A percentile compares a stretch with the other conserved stretches of the same genome.
Conservation (phyloP, 2,797 vertebrate species). For the Enteromius afrohamiltoni region DNA sequence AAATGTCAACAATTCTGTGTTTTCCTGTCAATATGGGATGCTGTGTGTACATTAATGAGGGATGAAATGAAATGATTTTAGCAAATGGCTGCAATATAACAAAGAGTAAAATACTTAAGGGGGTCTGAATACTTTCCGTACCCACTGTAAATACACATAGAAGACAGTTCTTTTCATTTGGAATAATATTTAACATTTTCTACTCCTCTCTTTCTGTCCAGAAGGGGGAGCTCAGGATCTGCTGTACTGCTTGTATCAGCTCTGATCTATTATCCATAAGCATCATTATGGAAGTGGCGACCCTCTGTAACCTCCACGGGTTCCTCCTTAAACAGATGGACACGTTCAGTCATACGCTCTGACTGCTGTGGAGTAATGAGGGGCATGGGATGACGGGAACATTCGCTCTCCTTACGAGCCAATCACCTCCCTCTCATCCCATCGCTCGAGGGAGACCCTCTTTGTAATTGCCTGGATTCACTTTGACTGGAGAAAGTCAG, state of each 20-base stretch:
- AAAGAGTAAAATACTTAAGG: no score
- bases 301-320: slow-evolving; percentile 54
- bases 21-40: no score
- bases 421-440: slow-evolving; percentile 59
- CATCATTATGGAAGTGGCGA: slow-evolving; percentile 51
- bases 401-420: slow-evolving; percentile 35
- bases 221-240: slow-evolving; percentile 75
- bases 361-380: slow-evolving; percentile 46
- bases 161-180: no score
- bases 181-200: no score
- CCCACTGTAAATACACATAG: no score
- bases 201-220: slow-evolving; percentile 55
- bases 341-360: slow-evolving; percentile 50
- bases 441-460: slow-evolving; percentile 59
- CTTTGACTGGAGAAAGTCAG: slow-evolving; percentile 61
- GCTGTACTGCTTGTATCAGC: slow-evolving; percentile 10
- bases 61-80: no score
- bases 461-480: slow-evolving; percentile 67
- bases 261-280: slow-evolving; percentile 27
- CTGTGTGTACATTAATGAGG: no score
- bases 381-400: slow-evolving; percentile 31
- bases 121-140: no score
- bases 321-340: slow-evolving; percentile 54
- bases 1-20: no score
- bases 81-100: no score